Percentiles rank a stretch among this genome's conserved stretches.
Conservation (phyloP, 2,113 vertebrate genomes). For the Noturus placidus region DNA sequence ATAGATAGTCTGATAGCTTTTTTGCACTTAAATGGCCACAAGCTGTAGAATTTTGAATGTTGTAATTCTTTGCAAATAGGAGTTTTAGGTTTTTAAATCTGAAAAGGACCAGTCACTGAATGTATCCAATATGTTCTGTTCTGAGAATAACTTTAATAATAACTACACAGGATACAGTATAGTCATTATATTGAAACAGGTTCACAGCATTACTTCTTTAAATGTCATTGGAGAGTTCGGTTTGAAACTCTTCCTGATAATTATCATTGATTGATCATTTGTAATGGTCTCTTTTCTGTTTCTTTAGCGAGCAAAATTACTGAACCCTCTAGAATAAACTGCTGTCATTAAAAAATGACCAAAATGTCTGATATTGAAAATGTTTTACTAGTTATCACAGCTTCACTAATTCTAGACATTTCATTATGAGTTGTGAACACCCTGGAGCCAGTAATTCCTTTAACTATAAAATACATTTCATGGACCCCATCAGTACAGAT, state of each 20-base stretch:
- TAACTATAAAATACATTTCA: no score
- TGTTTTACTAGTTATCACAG: neutral
- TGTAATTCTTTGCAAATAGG: neutral
- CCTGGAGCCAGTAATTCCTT: no score
- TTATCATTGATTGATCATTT: neutral
- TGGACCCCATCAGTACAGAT: no score
- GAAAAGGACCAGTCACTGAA: neutral
- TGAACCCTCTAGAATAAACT: neutral
- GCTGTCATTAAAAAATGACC: neutral
- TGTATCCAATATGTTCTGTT: neutral
- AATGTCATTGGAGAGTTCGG: neutral
- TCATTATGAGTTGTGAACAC: no score
- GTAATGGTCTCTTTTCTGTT: neutral
- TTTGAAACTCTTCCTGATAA: neutral
- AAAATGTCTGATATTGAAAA: neutral
- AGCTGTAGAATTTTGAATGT: neutral
- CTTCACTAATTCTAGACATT: neutral
- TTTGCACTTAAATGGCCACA: neutral
- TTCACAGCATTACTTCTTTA: neutral
- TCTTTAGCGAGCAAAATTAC: neutral
- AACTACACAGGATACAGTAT: neutral
- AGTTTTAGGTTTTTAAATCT: neutral
- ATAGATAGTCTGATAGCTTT: neutral
- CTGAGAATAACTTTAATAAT: neutral
- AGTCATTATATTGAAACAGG: neutral